Base-by-base conservation (phyloP, 2,888 invertebrate species). In the Oxytorus armatus region DNA sequence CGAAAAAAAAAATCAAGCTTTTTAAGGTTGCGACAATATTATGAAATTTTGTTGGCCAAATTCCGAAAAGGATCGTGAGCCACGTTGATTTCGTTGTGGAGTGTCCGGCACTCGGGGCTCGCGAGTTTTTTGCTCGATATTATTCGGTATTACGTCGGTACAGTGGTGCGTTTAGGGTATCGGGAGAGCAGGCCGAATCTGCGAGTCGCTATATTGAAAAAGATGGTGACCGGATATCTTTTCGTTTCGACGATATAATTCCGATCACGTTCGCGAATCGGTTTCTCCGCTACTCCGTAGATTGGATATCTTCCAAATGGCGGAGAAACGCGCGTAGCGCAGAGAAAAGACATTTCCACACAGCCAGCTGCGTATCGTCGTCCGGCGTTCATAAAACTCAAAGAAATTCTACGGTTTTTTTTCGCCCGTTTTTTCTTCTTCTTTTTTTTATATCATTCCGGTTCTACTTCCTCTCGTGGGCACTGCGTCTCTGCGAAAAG, bases 271-370 rank as follows among this genome's bases (percentile, higher is more conserved):
- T 49, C 74, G 36, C n/a, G n/a, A n/a, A n/a, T n/a, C n/a, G n/a
- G n/a, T n/a, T n/a, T n/a, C n/a, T 36, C 49, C 51, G 25, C 39
- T 72, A n/a, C 70, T 72, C 10, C 59, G 70, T 44, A 65, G 75
- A 57, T 75, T 79, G 79, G 79, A 75, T 70, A 51, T 75, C 70
- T 70, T 75, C 79, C 75, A 79, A 79, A 74, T 65, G 51, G 65
- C 63, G 18, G n/a, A 78, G 55, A 57, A 51, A 25, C 10, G 21
- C 16, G 25, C 11, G 47, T 23, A 16, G 42, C 21, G 49, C 11
- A 18, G 10, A 7, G 5, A 44, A 63, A 63, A 47, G 16, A 63
- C 4, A 47, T 47, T 63, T 3, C 29, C 5, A 33, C 65, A 49
- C n/a, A n/a, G n/a, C 63, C 63, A 74, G 68, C 78, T 74, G 68